Evolutionary conservation across 2,888 invertebrate genomes (phyloP).

Genomic region (Anthophora plumipes): DNA sequence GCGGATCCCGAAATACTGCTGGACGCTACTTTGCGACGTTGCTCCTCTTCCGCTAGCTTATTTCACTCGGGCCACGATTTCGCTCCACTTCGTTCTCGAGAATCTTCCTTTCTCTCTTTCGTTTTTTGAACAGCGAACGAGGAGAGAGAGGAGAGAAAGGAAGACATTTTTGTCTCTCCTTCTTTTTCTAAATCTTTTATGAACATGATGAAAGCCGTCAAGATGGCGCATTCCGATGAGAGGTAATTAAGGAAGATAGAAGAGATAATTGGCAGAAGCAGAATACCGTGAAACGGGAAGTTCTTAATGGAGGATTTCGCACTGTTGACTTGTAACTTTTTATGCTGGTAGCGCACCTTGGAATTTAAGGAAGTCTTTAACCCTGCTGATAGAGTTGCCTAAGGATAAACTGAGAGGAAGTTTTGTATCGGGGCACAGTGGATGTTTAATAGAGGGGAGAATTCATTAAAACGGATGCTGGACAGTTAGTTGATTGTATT

Average conservation of each 20-base stretch:
- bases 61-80: conserved; percentile 10
- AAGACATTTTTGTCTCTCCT: neutral
- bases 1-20: conserved; percentile 22
- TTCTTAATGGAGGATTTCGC: conserved; percentile 14
- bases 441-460: neutral
- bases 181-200: neutral
- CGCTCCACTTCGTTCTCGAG: conserved; percentile 5
- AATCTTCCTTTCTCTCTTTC: neutral
- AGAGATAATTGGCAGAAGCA: conserved; percentile 14
- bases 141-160: too few species aligned
- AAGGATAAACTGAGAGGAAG: too few species aligned
- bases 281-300: neutral
- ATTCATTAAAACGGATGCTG: conserved; percentile 40
- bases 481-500: too few species aligned
- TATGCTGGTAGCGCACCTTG: neutral
- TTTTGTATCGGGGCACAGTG: neutral
- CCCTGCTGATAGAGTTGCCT: neutral
- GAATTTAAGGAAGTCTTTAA: neutral
- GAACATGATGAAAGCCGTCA: neutral
- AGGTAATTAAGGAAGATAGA: neutral
- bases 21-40: neutral
- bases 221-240: neutral
- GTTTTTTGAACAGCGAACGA: too few species aligned
- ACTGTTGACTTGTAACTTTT: conserved; percentile 8
- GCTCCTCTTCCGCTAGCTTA: conserved; percentile 17